These are phyloP conservation scores for Pocillopora meandrina DNA, from an alignment of 92 coral and sea anemone genomes.

Conservation along the genomic window DNA sequence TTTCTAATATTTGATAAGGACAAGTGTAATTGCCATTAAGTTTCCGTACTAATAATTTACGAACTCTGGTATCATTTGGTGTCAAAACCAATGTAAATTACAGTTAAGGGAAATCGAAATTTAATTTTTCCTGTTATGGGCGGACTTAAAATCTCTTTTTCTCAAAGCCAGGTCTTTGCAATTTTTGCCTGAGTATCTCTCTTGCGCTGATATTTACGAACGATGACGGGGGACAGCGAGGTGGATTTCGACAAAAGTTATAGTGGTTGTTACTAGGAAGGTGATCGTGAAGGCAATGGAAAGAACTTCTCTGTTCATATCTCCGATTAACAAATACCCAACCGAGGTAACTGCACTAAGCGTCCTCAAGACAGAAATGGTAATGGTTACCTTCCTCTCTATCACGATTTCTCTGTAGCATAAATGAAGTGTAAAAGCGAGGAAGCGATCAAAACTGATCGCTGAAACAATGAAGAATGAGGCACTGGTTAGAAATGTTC, in stretches of 20 bases:
- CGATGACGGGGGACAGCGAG: conserved; percentile 12
- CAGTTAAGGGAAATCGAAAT: no score
- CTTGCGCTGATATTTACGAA: conserved; percentile 5
- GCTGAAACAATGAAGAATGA: not conserved
- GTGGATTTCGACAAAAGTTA: conserved; percentile 13
- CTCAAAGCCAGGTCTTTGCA: not conserved
- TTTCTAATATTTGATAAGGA: no score
- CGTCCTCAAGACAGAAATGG: not conserved
- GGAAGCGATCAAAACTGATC: conserved; percentile 16
- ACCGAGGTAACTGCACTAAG: not conserved
- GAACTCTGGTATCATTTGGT: no score
- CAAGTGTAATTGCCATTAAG: no score
- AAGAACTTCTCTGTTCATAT: conserved; percentile 1
- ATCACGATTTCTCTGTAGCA: conserved; percentile 25
- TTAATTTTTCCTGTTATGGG: not conserved
- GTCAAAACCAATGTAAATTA: not conserved
- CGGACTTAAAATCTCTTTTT: conserved; percentile 3
- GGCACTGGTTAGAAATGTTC: conserved; percentile 1
- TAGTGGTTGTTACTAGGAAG: conserved; percentile 5
- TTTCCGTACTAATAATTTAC: no score
- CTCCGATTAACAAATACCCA: conserved; percentile 16
- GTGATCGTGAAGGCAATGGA: conserved; percentile 2
- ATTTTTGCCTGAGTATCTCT: not conserved
- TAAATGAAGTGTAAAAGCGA: conserved; percentile 8
- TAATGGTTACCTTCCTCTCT: not conserved